Conservation (phyloP, 2,797 vertebrate genomes). For the Poecilia picta region DNA sequence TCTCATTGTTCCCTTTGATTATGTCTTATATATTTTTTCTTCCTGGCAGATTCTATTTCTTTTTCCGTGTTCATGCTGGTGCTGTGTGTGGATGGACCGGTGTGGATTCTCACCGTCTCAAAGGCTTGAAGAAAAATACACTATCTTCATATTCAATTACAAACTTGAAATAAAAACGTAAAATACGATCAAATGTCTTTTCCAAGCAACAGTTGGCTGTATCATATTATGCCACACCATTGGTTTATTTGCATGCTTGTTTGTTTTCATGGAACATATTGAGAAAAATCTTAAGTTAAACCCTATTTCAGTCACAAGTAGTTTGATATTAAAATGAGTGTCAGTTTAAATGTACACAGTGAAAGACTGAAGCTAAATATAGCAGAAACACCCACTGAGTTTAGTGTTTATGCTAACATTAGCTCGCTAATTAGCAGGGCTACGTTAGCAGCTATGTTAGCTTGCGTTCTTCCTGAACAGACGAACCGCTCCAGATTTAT, state of each 20-base stretch:
- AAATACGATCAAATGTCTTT: too few species aligned
- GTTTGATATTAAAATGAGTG: too few species aligned
- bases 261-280: too few species aligned
- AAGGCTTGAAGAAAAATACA: too few species aligned
- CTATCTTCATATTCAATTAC: too few species aligned
- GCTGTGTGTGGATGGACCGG: neutral
- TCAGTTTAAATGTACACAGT: too few species aligned
- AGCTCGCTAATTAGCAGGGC: neutral
- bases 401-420: neutral
- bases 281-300: too few species aligned
- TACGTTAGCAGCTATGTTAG: neutral
- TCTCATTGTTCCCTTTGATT: slow-evolving; percentile 8
- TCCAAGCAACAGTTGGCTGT: too few species aligned
- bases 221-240: too few species aligned
- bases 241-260: too few species aligned
- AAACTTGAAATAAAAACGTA: too few species aligned
- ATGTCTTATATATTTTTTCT: neutral
- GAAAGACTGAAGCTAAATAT: neutral
- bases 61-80: neutral
- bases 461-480: neutral
- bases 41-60: neutral
- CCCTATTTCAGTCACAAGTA: too few species aligned
- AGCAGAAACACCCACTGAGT: neutral
- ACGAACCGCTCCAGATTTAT: neutral
- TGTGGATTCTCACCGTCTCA: neutral